Percentiles rank a stretch among this genome's conserved stretches.
These are phyloP conservation scores for Rhinichthys osculus DNA, from an alignment of 2,797 vertebrate genomes.

Conservation along the genomic window DNA sequence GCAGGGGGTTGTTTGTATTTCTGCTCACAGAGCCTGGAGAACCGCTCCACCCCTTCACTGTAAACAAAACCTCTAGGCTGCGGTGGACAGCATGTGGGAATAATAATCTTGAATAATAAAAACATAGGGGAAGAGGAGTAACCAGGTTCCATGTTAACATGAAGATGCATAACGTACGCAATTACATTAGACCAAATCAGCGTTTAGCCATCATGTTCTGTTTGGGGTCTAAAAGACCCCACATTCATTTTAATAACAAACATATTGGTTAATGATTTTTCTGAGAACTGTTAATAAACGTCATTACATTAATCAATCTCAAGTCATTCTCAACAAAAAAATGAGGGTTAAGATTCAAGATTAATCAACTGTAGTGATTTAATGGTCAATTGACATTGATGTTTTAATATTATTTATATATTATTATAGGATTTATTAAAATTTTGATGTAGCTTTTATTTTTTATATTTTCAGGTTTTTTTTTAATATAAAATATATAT, in stretches of 20 bases:
- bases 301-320: background rate
- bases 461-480: background rate
- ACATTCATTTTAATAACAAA: background rate
- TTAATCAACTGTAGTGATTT: background rate
- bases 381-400: background rate
- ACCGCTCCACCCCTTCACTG: slow-evolving; percentile 47
- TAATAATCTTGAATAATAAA: slow-evolving; percentile 49
- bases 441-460: background rate
- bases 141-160: slow-evolving; percentile 20
- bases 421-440: background rate
- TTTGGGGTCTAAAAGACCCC: no score
- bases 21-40: slow-evolving; percentile 18
- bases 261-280: no score
- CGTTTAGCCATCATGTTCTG: background rate
- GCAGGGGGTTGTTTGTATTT: slow-evolving; percentile 47
- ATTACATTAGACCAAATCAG: background rate
- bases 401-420: background rate
- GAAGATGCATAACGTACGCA: background rate
- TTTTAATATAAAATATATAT: no score
- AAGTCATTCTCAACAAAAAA: background rate
- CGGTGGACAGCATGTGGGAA: slow-evolving; percentile 34
- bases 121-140: background rate
- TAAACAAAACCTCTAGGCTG: slow-evolving; percentile 43
- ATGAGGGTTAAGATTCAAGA: background rate
- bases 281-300: background rate